Percentiles rank a stretch among this genome's conserved stretches.
These are phyloP conservation scores for Rhagium mordax DNA, from an alignment of 2,888 invertebrate genomes.

Conservation along the genomic window DNA sequence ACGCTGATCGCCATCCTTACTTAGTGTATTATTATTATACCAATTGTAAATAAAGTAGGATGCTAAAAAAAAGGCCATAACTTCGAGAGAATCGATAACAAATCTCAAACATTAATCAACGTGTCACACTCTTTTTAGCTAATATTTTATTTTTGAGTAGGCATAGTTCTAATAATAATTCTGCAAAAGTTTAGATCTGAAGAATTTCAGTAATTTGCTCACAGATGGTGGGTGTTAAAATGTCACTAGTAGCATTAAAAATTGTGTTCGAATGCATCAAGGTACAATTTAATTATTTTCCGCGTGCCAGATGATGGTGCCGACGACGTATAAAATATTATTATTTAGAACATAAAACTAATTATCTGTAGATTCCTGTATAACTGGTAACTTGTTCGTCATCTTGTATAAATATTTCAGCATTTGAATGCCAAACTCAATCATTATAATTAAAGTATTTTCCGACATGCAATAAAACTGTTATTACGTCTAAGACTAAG, in stretches of 20 bases:
- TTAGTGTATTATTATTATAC: too few species aligned
- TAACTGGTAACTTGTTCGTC: neutral
- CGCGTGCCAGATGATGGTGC: neutral
- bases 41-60: too few species aligned
- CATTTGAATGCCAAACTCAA: neutral
- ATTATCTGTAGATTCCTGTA: neutral
- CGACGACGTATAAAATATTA: neutral
- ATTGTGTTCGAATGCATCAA: neutral
- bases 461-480: neutral
- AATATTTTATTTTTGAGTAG: too few species aligned
- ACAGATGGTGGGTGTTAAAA: neutral
- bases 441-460: neutral
- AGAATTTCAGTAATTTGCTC: too few species aligned
- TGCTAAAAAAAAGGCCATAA: too few species aligned
- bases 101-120: too few species aligned
- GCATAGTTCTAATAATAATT: too few species aligned
- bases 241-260: neutral
- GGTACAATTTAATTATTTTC: conserved; percentile 2
- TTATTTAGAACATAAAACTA: conserved; percentile 6
- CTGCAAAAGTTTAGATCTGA: too few species aligned
- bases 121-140: too few species aligned
- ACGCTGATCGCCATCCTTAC: too few species aligned
- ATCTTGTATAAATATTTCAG: neutral
- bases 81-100: too few species aligned
- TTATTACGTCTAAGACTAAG: too few species aligned